Percentiles rank a stretch among this genome's conserved stretches.
These are phyloP conservation scores for Ormia ochracea DNA, from an alignment of 2,888 invertebrate species.

Conservation along the genomic window DNA sequence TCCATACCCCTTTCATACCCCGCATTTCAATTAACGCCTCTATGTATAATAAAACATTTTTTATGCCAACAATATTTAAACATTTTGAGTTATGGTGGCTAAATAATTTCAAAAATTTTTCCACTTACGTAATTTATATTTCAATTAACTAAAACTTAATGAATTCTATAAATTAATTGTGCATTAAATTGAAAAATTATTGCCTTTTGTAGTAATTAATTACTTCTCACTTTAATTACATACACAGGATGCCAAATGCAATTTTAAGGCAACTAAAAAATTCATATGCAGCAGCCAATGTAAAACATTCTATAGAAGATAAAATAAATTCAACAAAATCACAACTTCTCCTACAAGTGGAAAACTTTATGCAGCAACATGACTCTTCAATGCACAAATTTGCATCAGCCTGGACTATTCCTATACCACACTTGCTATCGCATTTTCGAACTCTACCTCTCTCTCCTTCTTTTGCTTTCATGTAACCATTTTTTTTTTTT, in stretches of 20 bases:
- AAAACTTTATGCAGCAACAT: neutral
- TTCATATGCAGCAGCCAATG: too few relatives aligned
- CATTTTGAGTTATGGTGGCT: neutral
- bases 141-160: constrained; percentile 55
- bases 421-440: too few relatives aligned
- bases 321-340: constrained; percentile 69
- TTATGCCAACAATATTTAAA: too few relatives aligned
- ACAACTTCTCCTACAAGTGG: constrained; percentile 25
- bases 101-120: neutral
- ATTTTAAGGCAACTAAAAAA: neutral
- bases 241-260: constrained; percentile 10
- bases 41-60: neutral
- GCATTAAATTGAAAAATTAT: constrained; percentile 65
- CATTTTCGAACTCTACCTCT: too few relatives aligned
- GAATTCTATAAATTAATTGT: constrained; percentile 51
- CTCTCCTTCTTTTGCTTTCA: too few relatives aligned
- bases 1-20: too few relatives aligned
- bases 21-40: too few relatives aligned
- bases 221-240: constrained; percentile 74
- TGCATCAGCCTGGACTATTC: neutral
- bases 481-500: too few relatives aligned
- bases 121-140: constrained; percentile 32
- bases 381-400: constrained; percentile 7
- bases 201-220: constrained; percentile 73
- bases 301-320: constrained; percentile 62